A percentile compares a stretch with the other conserved stretches of the same genome.
Conservation (phyloP, 2,888 invertebrate genomes). For the Drosophila incognita region DNA sequence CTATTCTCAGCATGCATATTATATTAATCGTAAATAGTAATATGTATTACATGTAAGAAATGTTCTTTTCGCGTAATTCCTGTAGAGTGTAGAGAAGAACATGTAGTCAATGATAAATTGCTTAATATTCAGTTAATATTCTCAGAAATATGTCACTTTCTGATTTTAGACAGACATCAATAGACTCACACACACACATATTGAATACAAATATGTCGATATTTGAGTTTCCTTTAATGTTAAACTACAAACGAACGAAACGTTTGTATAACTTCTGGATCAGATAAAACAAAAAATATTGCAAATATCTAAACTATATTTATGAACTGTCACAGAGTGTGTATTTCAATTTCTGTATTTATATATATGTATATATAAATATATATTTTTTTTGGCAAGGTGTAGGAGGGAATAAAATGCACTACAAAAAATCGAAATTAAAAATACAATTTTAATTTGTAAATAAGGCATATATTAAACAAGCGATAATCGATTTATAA, state of each 20-base stretch:
- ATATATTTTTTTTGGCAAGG: conserved; percentile 10
- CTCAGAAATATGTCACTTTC: conserved; percentile 1
- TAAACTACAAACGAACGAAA: not conserved
- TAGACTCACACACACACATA: not conserved
- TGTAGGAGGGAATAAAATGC: conserved; percentile 45
- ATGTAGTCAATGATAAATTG: conserved; percentile 35
- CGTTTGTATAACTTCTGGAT: not conserved
- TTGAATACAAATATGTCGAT: conserved; percentile 12
- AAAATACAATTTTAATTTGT: conserved; percentile 11
- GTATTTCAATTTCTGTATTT: conserved; percentile 4
- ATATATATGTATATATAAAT: conserved; percentile 1
- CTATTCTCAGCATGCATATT: conserved; percentile 22
- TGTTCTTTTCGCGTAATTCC: conserved; percentile 14
- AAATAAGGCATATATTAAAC: conserved; percentile 1
- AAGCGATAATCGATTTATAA: conserved; percentile 1
- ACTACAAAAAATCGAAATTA: conserved; percentile 12
- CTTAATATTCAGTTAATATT: conserved; percentile 35
- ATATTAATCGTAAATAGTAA: conserved; percentile 39
- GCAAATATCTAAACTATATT: conserved; percentile 20
- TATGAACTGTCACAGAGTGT: conserved; percentile 42
- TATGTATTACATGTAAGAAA: conserved; percentile 36
- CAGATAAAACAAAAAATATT: conserved; percentile 9
- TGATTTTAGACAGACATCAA: not conserved
- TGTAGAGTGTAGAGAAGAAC: conserved; percentile 1
- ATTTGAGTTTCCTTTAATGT: conserved; percentile 1